Conservation (phyloP, 53 echinoderm and acorn worm species). For the Echinarachnius parma region DNA sequence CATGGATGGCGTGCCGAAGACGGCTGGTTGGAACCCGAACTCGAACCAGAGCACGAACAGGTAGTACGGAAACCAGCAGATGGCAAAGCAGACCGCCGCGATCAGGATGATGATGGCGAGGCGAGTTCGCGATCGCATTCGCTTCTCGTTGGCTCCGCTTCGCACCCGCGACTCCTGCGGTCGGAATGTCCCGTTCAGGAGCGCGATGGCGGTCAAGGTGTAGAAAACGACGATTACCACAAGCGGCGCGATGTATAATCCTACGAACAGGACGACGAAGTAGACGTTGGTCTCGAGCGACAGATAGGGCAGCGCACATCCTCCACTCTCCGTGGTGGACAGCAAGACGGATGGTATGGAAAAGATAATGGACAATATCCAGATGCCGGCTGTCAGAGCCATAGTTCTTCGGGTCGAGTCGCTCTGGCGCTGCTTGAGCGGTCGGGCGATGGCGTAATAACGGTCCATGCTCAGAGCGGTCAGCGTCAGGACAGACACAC, state of each 20-base stretch:
- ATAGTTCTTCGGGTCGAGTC: slow-evolving; percentile 65
- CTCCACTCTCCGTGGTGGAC: slow-evolving; percentile 18
- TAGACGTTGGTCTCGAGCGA: slow-evolving; percentile 41
- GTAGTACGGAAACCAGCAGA: slow-evolving; percentile 82
- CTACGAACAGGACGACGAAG: slow-evolving; percentile 55
- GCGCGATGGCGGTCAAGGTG: slow-evolving; percentile 63
- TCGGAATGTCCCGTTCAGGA: slow-evolving; percentile 56
- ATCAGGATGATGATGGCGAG: slow-evolving; percentile 86
- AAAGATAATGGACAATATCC: slow-evolving; percentile 56
- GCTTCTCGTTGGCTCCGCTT: slow-evolving; percentile 65
- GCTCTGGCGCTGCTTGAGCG: slow-evolving; percentile 71
- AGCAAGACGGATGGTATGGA: slow-evolving; percentile 56
- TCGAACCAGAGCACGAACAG: slow-evolving; percentile 72
- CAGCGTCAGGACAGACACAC: slow-evolving; percentile 79
- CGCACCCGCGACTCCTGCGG: slow-evolving; percentile 56
- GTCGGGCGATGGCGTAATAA: slow-evolving; percentile 84
- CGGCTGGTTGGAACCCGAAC: slow-evolving; percentile 44
- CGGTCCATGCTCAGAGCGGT: slow-evolving; percentile 89
- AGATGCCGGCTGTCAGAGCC: slow-evolving; percentile 57
- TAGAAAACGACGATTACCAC: slow-evolving; percentile 73
- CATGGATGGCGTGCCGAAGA: slow-evolving; percentile 60
- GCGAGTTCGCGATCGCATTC: slow-evolving; percentile 66
- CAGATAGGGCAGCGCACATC: slow-evolving; percentile 48
- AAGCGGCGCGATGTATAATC: slow-evolving; percentile 70
- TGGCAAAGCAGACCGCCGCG: slow-evolving; percentile 76